Conservation (phyloP, 2,113 vertebrate species). For the Crotalus helleri region DNA sequence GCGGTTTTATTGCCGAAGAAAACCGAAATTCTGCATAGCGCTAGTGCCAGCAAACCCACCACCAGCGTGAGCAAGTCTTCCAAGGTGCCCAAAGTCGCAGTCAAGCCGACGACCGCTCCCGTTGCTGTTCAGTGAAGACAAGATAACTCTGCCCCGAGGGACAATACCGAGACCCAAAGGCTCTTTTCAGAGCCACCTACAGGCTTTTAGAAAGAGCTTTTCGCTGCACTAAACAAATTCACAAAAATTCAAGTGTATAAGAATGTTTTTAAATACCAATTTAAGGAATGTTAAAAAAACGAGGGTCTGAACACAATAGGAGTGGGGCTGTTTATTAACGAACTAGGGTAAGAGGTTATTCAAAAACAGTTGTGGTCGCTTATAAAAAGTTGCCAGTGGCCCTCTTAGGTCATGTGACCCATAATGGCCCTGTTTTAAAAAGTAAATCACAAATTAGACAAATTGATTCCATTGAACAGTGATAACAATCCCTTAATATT, state of each 20-base stretch:
- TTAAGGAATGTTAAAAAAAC: background rate
- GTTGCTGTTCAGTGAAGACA: background rate
- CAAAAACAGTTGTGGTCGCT: background rate
- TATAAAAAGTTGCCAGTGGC: background rate
- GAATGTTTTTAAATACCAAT: background rate
- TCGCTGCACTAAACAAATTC: background rate
- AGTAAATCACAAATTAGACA: background rate
- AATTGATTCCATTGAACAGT: background rate
- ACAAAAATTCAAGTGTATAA: background rate
- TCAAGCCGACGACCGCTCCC: background rate
- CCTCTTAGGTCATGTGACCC: background rate
- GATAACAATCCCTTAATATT: background rate
- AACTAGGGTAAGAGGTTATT: background rate
- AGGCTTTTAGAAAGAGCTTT: background rate
- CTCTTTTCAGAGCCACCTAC: constrained; percentile 28
- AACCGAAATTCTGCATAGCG: background rate
- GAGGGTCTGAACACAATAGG: background rate
- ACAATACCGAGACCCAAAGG: constrained; percentile 47
- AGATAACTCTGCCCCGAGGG: background rate
- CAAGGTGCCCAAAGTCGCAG: background rate
- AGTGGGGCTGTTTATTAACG: background rate
- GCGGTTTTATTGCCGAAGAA: constrained; percentile 77
- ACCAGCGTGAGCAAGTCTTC: background rate
- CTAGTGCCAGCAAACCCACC: background rate
- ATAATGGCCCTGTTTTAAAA: background rate